phyloP scores from a whole-genome alignment of 2,113 vertebrate genomes.

The Gallinago undulata region DNA sequence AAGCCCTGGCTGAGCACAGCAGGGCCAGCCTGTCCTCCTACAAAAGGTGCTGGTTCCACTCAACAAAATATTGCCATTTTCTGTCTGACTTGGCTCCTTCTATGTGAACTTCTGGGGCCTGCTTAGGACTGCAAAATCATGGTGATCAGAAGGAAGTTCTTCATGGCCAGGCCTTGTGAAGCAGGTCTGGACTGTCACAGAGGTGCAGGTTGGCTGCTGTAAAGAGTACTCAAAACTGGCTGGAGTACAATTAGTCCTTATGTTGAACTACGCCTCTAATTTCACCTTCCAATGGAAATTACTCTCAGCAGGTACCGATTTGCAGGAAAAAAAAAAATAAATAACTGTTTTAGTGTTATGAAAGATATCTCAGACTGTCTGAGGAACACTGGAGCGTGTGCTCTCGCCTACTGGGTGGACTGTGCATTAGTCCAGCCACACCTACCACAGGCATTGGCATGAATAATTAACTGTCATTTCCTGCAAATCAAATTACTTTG shows the following conservation, averaged over 20 bases:
- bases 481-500: conserved; percentile 47
- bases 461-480: conserved; percentile 36
- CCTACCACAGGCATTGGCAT: conserved; percentile 13
- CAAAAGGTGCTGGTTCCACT: background rate
- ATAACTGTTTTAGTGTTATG: background rate
- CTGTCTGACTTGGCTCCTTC: background rate
- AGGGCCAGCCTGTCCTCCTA: background rate
- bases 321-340: background rate
- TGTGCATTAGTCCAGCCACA: background rate
- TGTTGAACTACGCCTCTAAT: background rate
- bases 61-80: background rate
- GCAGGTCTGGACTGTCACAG: background rate
- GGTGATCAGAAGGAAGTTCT: background rate
- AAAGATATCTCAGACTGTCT: background rate
- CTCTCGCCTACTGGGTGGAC: background rate
- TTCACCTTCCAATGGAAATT: background rate
- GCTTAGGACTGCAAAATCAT: background rate
- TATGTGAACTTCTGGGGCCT: background rate
- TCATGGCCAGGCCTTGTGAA: background rate
- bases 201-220: background rate
- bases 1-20: background rate
- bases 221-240: background rate
- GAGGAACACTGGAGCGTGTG: background rate
- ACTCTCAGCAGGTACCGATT: background rate
- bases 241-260: background rate